These are phyloP conservation scores for Conus betulinus DNA, from an alignment of 1,140 invertebrate genomes.

Conservation along the genomic window DNA sequence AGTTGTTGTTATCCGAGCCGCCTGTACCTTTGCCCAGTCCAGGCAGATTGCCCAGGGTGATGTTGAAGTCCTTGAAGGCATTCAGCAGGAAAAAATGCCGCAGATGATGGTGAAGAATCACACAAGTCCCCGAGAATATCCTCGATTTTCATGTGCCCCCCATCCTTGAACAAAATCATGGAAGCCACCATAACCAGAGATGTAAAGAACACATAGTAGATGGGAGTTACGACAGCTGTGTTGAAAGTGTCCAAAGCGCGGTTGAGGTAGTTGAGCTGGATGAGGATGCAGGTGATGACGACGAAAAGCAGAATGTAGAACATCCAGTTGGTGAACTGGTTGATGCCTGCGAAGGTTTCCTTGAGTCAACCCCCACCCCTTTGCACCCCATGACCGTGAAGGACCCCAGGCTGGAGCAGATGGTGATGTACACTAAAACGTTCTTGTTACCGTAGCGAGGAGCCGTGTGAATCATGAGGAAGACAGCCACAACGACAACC, in stretches of 20 bases:
- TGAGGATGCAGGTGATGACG: conserved; percentile 83
- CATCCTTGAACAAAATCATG: conserved; percentile 82
- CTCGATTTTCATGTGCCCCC: conserved; percentile 83
- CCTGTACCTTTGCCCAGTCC: conserved; percentile 42
- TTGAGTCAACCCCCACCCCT: conserved; percentile 90
- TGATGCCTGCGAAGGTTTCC: conserved; percentile 83
- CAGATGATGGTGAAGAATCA: conserved; percentile 90
- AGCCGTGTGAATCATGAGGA: conserved; percentile 79
- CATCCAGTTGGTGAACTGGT: conserved; percentile 78
- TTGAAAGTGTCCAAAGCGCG: conserved; percentile 93
- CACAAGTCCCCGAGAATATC: conserved; percentile 92
- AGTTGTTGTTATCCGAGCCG: conserved; percentile 3
- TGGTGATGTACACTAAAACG: conserved; percentile 89
- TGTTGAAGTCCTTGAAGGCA: conserved; percentile 90
- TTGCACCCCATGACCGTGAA: conserved; percentile 97
- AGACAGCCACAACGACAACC: conserved; percentile 82
- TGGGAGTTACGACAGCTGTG: conserved; percentile 95
- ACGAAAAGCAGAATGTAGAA: conserved; percentile 88
- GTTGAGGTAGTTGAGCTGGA: conserved; percentile 97
- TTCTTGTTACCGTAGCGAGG: conserved; percentile 88
- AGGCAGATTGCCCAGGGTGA: conserved; percentile 80
- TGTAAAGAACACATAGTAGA: conserved; percentile 99
- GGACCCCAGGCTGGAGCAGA: conserved; percentile 94
- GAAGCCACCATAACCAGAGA: conserved; percentile 93
- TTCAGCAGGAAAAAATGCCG: conserved; percentile 94